Conservation (phyloP, 2,797 vertebrate genomes). For the Acrocephalus scirpaceus region DNA sequence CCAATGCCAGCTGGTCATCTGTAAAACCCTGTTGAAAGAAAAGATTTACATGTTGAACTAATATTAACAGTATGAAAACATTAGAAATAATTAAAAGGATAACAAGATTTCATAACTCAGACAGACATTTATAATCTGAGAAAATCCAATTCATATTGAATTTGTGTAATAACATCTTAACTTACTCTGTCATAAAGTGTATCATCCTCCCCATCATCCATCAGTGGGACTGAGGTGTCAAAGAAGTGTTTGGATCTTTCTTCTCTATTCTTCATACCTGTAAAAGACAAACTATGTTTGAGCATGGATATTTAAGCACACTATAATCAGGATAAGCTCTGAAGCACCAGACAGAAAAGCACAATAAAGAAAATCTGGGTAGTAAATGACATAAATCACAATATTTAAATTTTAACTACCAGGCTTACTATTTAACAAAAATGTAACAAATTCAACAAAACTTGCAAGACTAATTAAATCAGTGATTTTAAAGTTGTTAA, state of each 20-base stretch:
- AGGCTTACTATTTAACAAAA: neutral
- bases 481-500: neutral
- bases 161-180: neutral
- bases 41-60: neutral
- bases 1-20: constrained; percentile 90
- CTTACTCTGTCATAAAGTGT: constrained; percentile 90
- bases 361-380: neutral
- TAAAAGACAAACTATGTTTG: neutral
- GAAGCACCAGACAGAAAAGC: neutral
- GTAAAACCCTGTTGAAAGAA: constrained; percentile 87
- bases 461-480: neutral
- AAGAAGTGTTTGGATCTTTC: constrained; percentile 98
- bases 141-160: neutral
- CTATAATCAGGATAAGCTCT: neutral
- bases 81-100: neutral
- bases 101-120: neutral
- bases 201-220: constrained; percentile 93
- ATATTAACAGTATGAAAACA: neutral
- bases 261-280: constrained; percentile 98
- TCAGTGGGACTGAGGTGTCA: constrained; percentile 90
- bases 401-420: neutral
- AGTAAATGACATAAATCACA: neutral
- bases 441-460: neutral
- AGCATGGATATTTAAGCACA: no score
- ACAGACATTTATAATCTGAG: neutral